A percentile compares a stretch with the other conserved stretches of the same genome.
Evolutionary conservation across 2,113 vertebrate species (phyloP).

Genomic region (Leptobrachium leishanense): DNA sequence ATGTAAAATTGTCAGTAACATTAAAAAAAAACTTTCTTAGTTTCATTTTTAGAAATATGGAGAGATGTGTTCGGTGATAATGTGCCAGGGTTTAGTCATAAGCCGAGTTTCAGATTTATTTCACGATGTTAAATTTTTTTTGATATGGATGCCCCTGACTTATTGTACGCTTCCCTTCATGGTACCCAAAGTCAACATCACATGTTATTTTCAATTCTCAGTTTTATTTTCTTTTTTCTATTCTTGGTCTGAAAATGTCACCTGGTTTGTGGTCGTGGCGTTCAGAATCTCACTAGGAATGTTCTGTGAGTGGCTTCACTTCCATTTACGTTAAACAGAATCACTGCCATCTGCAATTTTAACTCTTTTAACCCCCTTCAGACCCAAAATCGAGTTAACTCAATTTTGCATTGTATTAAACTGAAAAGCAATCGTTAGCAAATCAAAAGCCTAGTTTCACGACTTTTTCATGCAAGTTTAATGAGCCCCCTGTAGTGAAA

Average conservation of each 20-base stretch:
- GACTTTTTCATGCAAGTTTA: too few relatives aligned
- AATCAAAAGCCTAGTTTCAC: too few relatives aligned
- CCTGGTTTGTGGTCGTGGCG: slow-evolving; percentile 23
- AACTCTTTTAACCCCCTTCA: too few relatives aligned
- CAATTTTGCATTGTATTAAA: too few relatives aligned
- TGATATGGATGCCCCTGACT: not conserved
- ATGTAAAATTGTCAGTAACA: too few relatives aligned
- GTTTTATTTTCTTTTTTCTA: slow-evolving; percentile 11
- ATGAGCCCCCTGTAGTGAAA: too few relatives aligned
- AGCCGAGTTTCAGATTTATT: slow-evolving; percentile 3
- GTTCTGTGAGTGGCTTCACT: not conserved
- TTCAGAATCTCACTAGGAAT: slow-evolving; percentile 24
- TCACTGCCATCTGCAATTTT: too few relatives aligned
- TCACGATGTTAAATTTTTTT: not conserved
- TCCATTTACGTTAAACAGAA: not conserved
- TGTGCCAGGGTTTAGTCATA: not conserved
- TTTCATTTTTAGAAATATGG: slow-evolving; percentile 15
- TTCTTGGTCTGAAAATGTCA: slow-evolving; percentile 11
- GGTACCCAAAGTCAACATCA: not conserved
- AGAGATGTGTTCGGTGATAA: not conserved
- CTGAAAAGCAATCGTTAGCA: too few relatives aligned
- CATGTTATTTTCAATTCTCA: slow-evolving; percentile 41
- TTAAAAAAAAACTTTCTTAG: not conserved
- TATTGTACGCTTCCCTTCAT: not conserved
- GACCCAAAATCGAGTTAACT: too few relatives aligned